Base-by-base conservation (phyloP, 2,797 vertebrate genomes). In the Clarias platycephalus region DNA sequence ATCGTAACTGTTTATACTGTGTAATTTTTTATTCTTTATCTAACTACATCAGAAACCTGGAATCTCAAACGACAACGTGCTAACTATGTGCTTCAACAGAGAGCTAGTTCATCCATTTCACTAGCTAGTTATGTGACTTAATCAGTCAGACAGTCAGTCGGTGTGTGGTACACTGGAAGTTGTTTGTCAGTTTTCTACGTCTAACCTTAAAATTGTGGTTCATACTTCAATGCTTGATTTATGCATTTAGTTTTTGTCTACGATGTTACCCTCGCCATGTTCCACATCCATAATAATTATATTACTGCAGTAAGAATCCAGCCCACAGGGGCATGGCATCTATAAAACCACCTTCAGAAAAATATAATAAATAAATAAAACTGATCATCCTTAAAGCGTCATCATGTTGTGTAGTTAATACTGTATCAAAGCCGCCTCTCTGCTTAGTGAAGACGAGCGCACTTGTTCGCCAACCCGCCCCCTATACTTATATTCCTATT, bases 261-360 rank as follows among this genome's bases (percentile, higher is more conserved):
- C 1, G 5, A 49, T 55, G 4, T 57, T 31, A 4, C 16, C 10
- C 4, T 28, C 13, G 16, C 18, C 55, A 24, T 1, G 4, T 13
- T 28, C 9, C 28, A 76, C 74, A 58, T 20, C 53, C 28, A 76
- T 24, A 34, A 58, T 34, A 62, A 40, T 15, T n/a, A 58, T 31
- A 57, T 62, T 31, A 37, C 58, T 63, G 76, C 58, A 37, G 24
- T 78, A 62, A 40, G 40, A 40, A 26, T 78, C 58, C 40, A 24
- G 24, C 58, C 76, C 34, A 37, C 2, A 2, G 34, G 22, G 6
- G 18, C 60, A 28, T 26, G 60, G 15, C 58, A 63, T 44, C 58
- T 40, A 26, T 44, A 79, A n/a, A 63, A 26, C 75, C 77, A 64
- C 60, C 60, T 20, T 16, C 37, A 64, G 37, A 80, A 80, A 49